Percentiles rank a stretch among this genome's conserved stretches.
Conservation (phyloP, 1,140 invertebrate genomes). For the Carposina sasakii region DNA sequence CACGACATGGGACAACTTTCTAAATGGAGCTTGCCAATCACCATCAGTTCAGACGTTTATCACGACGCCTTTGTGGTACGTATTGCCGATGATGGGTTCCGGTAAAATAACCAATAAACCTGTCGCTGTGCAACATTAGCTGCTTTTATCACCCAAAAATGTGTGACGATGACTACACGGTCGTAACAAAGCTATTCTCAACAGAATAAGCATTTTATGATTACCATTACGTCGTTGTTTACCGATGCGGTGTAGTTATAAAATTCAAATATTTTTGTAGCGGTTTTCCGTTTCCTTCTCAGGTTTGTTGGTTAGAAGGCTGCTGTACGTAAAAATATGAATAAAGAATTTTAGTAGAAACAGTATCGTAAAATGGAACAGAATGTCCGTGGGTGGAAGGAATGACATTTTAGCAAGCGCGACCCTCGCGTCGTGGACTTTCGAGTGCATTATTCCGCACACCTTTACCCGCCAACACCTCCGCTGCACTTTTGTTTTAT, state of each 20-base stretch:
- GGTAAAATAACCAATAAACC: constrained; percentile 44
- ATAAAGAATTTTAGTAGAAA: no score
- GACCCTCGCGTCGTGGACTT: constrained; percentile 36
- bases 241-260: constrained; percentile 47
- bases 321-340: no score
- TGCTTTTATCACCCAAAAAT: no score
- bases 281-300: constrained; percentile 44
- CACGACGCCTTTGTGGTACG: no score
- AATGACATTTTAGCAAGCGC: constrained; percentile 31
- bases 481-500: constrained; percentile 63
- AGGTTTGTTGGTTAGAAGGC: no score
- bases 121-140: constrained; percentile 44
- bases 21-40: no score
- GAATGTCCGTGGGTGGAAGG: no score
- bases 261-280: constrained; percentile 55
- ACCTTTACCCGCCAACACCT: constrained; percentile 56
- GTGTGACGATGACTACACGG: no score
- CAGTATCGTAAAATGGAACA: no score
- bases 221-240: constrained; percentile 46
- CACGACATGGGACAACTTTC: no score
- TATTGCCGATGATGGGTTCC: no score
- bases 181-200: constrained; percentile 45
- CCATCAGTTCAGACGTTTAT: no score
- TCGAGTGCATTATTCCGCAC: constrained; percentile 54
- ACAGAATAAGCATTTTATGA: constrained; percentile 49